A percentile compares a stretch with the other conserved stretches of the same genome.
Conservation (phyloP, 2,888 invertebrate species). For the Bembecia ichneumoniformis region DNA sequence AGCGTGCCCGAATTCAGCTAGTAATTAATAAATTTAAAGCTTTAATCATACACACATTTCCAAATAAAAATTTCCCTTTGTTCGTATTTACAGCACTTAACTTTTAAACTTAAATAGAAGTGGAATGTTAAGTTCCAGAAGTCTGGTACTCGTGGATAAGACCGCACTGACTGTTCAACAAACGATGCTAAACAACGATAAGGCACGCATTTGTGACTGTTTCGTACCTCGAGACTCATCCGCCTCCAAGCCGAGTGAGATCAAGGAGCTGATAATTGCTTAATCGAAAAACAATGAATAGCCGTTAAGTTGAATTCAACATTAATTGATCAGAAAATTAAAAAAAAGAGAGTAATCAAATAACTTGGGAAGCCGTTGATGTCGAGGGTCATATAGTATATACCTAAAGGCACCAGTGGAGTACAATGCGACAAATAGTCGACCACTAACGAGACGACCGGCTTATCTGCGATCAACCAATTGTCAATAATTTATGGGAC, state of each 20-base stretch:
- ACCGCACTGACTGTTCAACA: background rate
- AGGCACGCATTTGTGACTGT: background rate
- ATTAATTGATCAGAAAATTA: no score
- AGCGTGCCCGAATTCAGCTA: no score
- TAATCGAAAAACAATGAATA: background rate
- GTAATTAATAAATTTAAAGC: no score
- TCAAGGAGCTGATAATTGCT: background rate
- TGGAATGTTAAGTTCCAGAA: background rate
- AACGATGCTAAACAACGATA: background rate
- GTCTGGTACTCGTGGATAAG: background rate
- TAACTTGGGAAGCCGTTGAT: no score
- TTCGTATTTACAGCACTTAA: no score
- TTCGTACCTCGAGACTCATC: background rate
- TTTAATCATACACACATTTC: no score
- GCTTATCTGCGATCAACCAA: slow-evolving; percentile 16
- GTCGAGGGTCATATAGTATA: background rate
- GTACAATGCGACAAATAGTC: slow-evolving; percentile 16
- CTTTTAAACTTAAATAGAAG: no score
- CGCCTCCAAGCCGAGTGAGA: background rate
- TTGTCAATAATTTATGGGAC: slow-evolving; percentile 24
- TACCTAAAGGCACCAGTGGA: background rate
- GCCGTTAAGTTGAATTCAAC: background rate
- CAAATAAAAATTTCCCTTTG: no score
- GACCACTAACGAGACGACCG: slow-evolving; percentile 18
- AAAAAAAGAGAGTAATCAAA: no score